Base-by-base conservation (phyloP, 2,888 invertebrate genomes). In the Peribatodes rhomboidaria region DNA sequence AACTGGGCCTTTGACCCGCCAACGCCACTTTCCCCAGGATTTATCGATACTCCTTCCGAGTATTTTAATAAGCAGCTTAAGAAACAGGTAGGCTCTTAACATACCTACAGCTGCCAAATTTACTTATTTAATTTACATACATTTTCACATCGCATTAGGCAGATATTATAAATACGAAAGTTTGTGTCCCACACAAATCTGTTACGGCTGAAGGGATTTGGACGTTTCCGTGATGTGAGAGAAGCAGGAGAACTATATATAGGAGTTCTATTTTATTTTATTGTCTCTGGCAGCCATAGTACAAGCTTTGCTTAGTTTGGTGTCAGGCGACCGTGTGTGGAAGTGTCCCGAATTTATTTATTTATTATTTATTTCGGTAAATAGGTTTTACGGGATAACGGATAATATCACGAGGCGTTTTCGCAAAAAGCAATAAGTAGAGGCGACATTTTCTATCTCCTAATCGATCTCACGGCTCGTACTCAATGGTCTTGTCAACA, bases 1-100 rank as follows among this genome's bases (percentile, higher is more conserved):
- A 67, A 67, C 46, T 68, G 47, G 63, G 65, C 61, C 67, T 68
- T 68, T 66, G 67, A 65, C 67, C 67, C 59, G 37, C 16, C 27
- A 37, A 27, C 39, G 31, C 20, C 65, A 68, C 70, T 68, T 68
- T 70, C 65, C 50, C 67, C 53, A 44, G 52, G 33, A 65, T 47
- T 61, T 69, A 69, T 60, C 39, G 10, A 49, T 46, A 46, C 46
- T n/a, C 54, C 20, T 27, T 59, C 50, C 64, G n/a, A 47, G 35
- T 57, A 61, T 46, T 55, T 60, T 52, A 52, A 46, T 60, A 37
- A 44, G 31, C 31, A n/a, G 33, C 33, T 49, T 33, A 11, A 49
- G 22, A 18, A 18, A 35, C 50, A 50, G 35, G 35, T 50, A 13
- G 35, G 3, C 7, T 35, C 35, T 46, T n/a, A 13, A 22, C 22